These are phyloP conservation scores for Tenthredo distinguenda DNA, from an alignment of 2,888 invertebrate species.

Conservation along the genomic window DNA sequence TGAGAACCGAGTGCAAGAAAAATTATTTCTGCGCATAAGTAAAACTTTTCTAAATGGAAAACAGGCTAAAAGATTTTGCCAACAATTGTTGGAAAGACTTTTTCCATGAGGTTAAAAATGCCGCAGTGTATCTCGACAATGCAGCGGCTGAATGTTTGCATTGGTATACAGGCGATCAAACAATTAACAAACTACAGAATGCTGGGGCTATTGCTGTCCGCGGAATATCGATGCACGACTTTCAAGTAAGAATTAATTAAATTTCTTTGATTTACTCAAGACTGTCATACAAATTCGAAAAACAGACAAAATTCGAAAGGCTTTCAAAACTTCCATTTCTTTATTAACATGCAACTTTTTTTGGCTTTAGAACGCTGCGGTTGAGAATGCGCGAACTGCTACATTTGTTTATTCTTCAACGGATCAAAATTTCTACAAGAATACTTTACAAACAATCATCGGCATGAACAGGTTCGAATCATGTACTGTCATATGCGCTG, in stretches of 20 bases:
- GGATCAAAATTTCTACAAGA: conserved; percentile 80
- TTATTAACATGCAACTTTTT: background rate
- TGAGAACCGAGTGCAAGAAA: background rate
- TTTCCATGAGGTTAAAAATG: conserved; percentile 81
- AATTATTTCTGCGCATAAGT: background rate
- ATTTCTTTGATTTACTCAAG: conserved; percentile 75
- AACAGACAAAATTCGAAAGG: conserved; percentile 3
- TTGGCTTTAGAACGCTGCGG: conserved; percentile 74
- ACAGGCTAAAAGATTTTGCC: conserved; percentile 73
- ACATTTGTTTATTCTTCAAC: conserved; percentile 82
- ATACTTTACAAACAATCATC: conserved; percentile 82
- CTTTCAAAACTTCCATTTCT: no score
- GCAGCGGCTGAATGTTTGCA: conserved; percentile 84
- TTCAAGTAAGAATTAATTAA: conserved; percentile 65
- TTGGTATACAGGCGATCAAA: conserved; percentile 83
- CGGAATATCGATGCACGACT: conserved; percentile 80
- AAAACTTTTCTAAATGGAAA: conserved; percentile 18
- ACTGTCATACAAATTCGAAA: conserved; percentile 37
- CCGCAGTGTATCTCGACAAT: conserved; percentile 84
- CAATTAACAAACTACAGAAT: conserved; percentile 80
- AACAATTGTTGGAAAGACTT: conserved; percentile 83
- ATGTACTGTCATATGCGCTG: conserved; percentile 82
- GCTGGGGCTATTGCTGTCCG: conserved; percentile 84
- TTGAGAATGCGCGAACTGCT: conserved; percentile 76
- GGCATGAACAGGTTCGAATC: conserved; percentile 82